phyloP scores from a whole-genome alignment of 1,140 invertebrate genomes.

The Andrena cerasifolii region DNA sequence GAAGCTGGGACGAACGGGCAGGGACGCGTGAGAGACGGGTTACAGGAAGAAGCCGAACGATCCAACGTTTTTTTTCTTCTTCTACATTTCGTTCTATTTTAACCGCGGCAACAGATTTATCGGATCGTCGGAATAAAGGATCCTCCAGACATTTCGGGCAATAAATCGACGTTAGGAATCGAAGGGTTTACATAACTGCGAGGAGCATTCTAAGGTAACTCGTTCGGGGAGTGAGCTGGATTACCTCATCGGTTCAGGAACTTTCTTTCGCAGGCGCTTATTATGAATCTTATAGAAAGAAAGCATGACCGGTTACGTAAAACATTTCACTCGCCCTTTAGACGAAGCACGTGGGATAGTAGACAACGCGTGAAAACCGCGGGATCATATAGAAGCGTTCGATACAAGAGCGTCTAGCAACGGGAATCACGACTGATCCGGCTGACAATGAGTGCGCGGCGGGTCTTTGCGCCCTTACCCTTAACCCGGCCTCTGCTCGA shows the following conservation, averaged over 20 bases:
- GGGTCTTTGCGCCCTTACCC: too few species aligned
- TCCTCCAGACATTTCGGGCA: background rate
- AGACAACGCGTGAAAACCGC: too few species aligned
- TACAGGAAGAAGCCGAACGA: too few species aligned
- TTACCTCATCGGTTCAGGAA: conserved; percentile 38
- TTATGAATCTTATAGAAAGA: conserved; percentile 35
- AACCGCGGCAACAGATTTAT: background rate
- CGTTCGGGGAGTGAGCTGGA: conserved; percentile 39
- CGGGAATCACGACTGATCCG: too few species aligned
- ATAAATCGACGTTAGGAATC: conserved; percentile 39
- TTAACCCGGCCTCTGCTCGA: too few species aligned
- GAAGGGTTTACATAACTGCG: conserved; percentile 38
- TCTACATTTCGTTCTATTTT: background rate
- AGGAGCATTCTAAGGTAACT: background rate
- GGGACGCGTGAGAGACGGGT: too few species aligned
- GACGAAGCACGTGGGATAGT: background rate
- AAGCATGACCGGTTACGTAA: conserved; percentile 45
- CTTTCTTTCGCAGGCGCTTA: conserved; percentile 42
- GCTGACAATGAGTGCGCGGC: too few species aligned
- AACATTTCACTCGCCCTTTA: conserved; percentile 41
- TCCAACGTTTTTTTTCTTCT: too few species aligned
- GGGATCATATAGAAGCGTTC: too few species aligned
- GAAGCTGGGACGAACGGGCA: too few species aligned
- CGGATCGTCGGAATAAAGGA: background rate
- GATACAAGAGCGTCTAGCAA: too few species aligned